Evolutionary conservation across 1,140 invertebrate genomes (phyloP).

Genomic region (Penaeus indicus): DNA sequence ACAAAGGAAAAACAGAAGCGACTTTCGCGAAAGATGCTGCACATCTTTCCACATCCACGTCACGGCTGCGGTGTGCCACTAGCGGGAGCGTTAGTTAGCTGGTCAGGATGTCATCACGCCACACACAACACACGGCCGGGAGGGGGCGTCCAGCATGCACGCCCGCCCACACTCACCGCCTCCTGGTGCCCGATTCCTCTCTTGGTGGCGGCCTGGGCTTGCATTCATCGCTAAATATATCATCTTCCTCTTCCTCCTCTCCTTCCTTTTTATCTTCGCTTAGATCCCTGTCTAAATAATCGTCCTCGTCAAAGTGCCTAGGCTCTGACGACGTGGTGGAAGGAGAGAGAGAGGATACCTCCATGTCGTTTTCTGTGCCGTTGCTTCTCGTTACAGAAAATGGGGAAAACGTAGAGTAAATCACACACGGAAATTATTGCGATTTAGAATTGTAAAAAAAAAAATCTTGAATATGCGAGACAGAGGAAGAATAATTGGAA

Average conservation of each 20-base stretch:
- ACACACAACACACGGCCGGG: background rate
- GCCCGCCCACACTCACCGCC: slow-evolving; percentile 42
- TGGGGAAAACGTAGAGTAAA: background rate
- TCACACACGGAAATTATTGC: background rate
- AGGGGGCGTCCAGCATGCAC: background rate
- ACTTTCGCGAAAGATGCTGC: no score
- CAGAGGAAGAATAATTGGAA: no score
- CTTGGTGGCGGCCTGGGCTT: background rate
- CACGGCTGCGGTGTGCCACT: no score
- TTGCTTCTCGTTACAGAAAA: slow-evolving; percentile 6
- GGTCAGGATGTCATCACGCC: no score
- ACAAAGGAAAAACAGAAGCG: no score
- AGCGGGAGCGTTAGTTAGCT: no score
- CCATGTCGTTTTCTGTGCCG: slow-evolving; percentile 37
- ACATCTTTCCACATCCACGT: no score
- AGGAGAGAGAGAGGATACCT: slow-evolving; percentile 46
- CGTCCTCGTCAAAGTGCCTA: slow-evolving; percentile 43
- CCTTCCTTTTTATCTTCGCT: slow-evolving; percentile 19
- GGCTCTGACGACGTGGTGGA: slow-evolving; percentile 43
- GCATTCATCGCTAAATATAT: slow-evolving; percentile 44
- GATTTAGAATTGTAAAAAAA: no score
- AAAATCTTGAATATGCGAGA: no score
- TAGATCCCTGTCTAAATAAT: slow-evolving; percentile 39
- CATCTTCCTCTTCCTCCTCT: slow-evolving; percentile 25
- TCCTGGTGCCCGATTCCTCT: slow-evolving; percentile 21